Base-by-base conservation (phyloP, 1,140 invertebrate species). In the Drosophila novamexicana region DNA sequence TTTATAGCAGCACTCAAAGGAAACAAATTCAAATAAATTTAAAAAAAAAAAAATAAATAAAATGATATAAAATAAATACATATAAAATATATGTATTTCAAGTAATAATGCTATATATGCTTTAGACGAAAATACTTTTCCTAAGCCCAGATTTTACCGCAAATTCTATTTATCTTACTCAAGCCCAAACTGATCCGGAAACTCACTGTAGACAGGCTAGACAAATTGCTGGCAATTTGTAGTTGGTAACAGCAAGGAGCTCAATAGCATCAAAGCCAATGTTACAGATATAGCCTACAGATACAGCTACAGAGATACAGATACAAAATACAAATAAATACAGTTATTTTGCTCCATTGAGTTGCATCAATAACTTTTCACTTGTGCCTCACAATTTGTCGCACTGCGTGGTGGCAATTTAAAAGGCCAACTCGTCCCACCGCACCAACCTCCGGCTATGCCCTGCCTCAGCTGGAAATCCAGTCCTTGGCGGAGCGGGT, bases 281-380 rank as follows among this genome's bases (percentile, higher is more conserved):
- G 14, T 6, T 10, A 3, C 32, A 16, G 16, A 47, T 22, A 1
- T 29, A 29, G 22, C 3, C 22, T 29, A 3, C 22, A 29, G 10
- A 12, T 34, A 45, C 14, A 49, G 47, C 47, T 49, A 8, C 8
- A 14, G n/a, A 56, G 37, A 39, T 40, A 39, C 22, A 42, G 12
- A 57, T 34, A 45, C 32, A 36, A 45, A 59, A 12, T 16, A 50
- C 61, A 65, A 65, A 57, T 70, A 52, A 65, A 57, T 70, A 52
- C 37, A 71, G 45, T 52, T 45, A 71, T 70, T 64, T 50, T 63
- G 59, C 29, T 40, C 58, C 58, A 70, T 70, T 54, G 67, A 54
- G 58, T 62, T 69, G 40, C 67, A 62, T 42, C 62, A 72, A 65
- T 65, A 65, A 65, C 61, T 72, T 72, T 58, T 50, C 37, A 65